A percentile compares a stretch with the other conserved stretches of the same genome.
Evolutionary conservation across 2,888 invertebrate species (phyloP).

Genomic region (Tetragonula carbonaria): DNA sequence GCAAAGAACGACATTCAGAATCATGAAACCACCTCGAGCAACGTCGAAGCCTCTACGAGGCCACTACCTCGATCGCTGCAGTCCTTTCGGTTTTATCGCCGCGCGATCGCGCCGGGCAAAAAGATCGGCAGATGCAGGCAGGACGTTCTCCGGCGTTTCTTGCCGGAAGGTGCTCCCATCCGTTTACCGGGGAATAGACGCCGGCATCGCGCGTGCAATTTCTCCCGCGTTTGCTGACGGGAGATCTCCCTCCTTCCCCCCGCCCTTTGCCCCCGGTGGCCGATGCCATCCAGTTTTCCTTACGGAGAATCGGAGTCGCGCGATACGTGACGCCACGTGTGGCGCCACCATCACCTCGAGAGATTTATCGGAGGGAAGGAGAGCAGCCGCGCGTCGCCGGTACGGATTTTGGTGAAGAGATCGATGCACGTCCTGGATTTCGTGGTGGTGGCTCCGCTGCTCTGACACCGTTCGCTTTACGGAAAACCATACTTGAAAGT

Average conservation of each 20-base stretch:
- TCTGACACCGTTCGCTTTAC: neutral
- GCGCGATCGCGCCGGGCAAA: neutral
- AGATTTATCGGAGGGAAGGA: conserved; percentile 59
- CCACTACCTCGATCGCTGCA: neutral
- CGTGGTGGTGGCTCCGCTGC: neutral
- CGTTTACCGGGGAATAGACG: conserved; percentile 46
- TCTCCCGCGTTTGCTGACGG: conserved; percentile 32
- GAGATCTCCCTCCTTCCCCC: too few species aligned
- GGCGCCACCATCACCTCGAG: conserved; percentile 58
- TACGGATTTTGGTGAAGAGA: conserved; percentile 61
- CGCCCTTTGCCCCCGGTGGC: neutral
- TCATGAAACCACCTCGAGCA: neutral
- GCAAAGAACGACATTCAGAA: neutral
- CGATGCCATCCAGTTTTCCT: conserved; percentile 59
- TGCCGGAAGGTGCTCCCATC: conserved; percentile 12
- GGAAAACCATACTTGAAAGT: conserved; percentile 44
- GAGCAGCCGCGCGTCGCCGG: conserved; percentile 45
- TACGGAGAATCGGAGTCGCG: conserved; percentile 51
- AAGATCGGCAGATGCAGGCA: neutral
- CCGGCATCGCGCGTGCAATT: conserved; percentile 55
- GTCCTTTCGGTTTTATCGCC: neutral
- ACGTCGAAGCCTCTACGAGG: neutral
- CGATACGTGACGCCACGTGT: conserved; percentile 53
- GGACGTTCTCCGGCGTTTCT: conserved; percentile 1
- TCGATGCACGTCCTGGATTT: conserved; percentile 65